A percentile compares a stretch with the other conserved stretches of the same genome.
Evolutionary conservation across 2,797 vertebrate species (phyloP).

Genomic region (Scomberomorus guttatus): DNA sequence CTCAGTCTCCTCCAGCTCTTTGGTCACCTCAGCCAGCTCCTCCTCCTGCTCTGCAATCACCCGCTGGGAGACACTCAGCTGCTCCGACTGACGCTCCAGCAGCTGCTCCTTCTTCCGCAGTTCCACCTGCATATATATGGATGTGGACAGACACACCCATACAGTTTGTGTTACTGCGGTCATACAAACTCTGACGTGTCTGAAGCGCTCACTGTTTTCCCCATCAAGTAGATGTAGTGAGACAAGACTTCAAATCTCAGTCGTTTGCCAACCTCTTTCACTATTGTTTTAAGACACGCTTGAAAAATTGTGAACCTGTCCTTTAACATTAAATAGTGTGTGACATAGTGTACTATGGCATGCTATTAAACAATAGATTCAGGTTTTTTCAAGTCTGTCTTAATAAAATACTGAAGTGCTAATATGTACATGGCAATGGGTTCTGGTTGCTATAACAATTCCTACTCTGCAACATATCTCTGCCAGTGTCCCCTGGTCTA

Average conservation of each 20-base stretch:
- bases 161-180: neutral
- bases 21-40: constrained; percentile 89
- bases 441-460: too few species aligned
- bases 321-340: too few species aligned
- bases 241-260: neutral
- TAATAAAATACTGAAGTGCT: too few species aligned
- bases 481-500: too few species aligned
- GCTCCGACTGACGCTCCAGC: constrained; percentile 69
- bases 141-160: neutral
- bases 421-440: too few species aligned
- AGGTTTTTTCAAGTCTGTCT: too few species aligned
- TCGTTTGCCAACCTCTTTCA: too few species aligned
- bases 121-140: constrained; percentile 71
- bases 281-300: too few species aligned
- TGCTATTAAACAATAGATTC: too few species aligned
- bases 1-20: constrained; percentile 90
- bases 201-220: neutral
- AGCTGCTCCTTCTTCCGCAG: constrained; percentile 77
- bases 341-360: too few species aligned
- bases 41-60: constrained; percentile 91
- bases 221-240: neutral
- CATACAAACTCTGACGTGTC: neutral
- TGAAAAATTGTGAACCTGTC: too few species aligned
- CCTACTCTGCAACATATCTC: too few species aligned
- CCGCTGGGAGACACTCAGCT: constrained; percentile 83